Conservation (phyloP, 2,888 invertebrate species). For the Muscina levida region DNA sequence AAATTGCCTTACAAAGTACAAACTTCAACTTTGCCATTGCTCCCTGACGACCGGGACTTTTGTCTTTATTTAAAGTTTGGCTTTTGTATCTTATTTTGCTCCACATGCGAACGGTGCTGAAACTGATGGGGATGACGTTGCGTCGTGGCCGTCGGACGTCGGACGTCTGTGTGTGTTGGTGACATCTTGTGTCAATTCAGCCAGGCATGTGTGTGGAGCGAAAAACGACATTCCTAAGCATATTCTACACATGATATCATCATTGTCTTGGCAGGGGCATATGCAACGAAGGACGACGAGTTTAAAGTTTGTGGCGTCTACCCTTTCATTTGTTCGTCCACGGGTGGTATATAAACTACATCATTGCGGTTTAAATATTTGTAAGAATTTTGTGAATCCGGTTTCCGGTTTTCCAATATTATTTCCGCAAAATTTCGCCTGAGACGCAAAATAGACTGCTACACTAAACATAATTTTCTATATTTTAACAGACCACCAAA, state of each 20-base stretch:
- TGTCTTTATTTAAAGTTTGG: constrained; percentile 38
- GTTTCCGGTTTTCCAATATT: not conserved
- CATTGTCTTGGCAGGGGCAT: too few species aligned
- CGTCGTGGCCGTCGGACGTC: not conserved
- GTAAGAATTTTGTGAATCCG: too few species aligned
- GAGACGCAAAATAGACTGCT: too few species aligned
- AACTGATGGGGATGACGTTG: constrained; percentile 14
- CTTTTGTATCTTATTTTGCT: not conserved
- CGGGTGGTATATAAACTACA: too few species aligned
- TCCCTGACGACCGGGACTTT: constrained; percentile 32
- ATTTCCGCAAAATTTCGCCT: not conserved
- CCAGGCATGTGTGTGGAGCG: constrained; percentile 12
- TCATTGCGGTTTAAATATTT: too few species aligned
- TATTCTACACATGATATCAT: too few species aligned
- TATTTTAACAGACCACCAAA: too few species aligned
- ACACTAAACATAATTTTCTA: too few species aligned
- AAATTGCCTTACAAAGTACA: constrained; percentile 40
- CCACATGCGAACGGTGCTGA: constrained; percentile 12
- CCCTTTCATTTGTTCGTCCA: too few species aligned
- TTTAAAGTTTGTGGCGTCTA: too few species aligned
- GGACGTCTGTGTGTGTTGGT: constrained; percentile 34
- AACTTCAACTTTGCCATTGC: constrained; percentile 55
- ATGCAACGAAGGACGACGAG: too few species aligned
- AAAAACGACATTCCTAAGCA: too few species aligned
- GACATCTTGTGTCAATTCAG: constrained; percentile 50